phyloP scores from a whole-genome alignment of 2,113 vertebrate genomes.

The Gymnorhina tibicen region DNA sequence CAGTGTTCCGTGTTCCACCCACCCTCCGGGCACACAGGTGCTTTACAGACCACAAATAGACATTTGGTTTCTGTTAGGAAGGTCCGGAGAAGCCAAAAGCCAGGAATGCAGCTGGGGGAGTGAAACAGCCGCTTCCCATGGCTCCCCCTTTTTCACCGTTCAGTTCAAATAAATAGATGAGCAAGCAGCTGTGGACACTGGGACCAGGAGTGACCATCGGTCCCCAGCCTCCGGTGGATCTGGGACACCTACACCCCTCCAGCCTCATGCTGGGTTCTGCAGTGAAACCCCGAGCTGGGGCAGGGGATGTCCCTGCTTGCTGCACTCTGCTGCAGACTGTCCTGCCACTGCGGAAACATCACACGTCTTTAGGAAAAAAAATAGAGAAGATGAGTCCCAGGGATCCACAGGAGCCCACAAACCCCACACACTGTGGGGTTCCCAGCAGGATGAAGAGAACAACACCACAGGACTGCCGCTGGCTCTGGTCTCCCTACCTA shows the following conservation, averaged over 20 bases:
- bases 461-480: neutral
- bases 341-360: neutral
- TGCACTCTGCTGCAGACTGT: neutral
- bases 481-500: neutral
- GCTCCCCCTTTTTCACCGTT: accelerated
- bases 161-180: neutral
- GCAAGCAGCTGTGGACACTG: neutral
- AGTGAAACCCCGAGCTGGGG: accelerated
- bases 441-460: neutral
- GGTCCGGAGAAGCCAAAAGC: neutral
- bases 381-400: neutral
- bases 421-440: accelerated
- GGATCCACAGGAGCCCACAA: neutral
- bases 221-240: neutral
- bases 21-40: accelerated
- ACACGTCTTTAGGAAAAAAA: neutral
- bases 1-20: accelerated
- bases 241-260: accelerated
- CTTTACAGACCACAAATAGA: neutral
- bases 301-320: neutral
- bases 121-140: neutral
- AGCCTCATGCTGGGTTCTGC: neutral
- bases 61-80: neutral
- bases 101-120: neutral
- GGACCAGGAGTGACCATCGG: neutral